Conservation (phyloP, 2,797 vertebrate genomes). For the Poecile montanus region DNA sequence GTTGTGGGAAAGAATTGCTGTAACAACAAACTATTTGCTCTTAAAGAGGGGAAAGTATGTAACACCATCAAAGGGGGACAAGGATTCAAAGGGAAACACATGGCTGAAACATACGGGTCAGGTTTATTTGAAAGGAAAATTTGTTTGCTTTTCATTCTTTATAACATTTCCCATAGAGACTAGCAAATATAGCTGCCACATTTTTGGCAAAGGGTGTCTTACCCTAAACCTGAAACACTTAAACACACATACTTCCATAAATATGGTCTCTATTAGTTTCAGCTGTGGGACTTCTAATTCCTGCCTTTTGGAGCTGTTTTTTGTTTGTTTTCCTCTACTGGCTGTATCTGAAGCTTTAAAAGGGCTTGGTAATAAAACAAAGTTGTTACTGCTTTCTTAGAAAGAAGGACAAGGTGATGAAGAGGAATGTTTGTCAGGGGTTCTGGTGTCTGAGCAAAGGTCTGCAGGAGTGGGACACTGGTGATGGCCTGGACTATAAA, state of each 20-base stretch:
- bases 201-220: conserved; percentile 35
- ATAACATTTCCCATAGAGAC: conserved; percentile 18
- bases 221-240: conserved; percentile 14
- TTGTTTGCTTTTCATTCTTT: conserved; percentile 56
- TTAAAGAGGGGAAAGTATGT: neutral
- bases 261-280: conserved; percentile 23
- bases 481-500: neutral
- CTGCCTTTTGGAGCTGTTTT: neutral
- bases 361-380: neutral
- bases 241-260: neutral
- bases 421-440: neutral
- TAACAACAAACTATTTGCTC: conserved; percentile 13
- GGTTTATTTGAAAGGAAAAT: conserved; percentile 38
- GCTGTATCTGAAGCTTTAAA: neutral
- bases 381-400: neutral
- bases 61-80: neutral
- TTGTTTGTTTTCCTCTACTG: neutral
- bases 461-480: neutral
- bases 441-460: neutral
- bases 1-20: neutral
- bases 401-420: neutral
- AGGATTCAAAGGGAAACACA: conserved; percentile 14
- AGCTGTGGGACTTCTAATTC: neutral
- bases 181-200: conserved; percentile 27
- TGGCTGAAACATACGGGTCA: neutral